These are phyloP conservation scores for Mus spicilegus DNA, from an alignment of 2,113 vertebrate genomes.

Conservation along the genomic window DNA sequence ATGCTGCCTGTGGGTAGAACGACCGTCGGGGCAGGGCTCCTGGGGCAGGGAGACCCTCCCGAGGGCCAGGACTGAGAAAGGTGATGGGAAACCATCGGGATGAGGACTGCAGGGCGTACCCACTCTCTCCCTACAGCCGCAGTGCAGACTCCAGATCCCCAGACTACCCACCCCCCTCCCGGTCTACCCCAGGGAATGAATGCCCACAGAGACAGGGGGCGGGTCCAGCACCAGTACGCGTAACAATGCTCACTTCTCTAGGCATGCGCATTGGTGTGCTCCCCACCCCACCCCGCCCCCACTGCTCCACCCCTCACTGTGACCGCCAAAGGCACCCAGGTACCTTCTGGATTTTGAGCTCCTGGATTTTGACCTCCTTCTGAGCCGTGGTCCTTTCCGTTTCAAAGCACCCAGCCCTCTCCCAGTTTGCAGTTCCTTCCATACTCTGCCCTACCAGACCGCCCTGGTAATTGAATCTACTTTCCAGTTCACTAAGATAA, in stretches of 20 bases:
- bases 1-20: neutral
- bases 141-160: neutral
- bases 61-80: neutral
- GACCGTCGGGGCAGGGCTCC: neutral
- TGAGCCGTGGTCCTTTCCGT: fast-evolving
- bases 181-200: neutral
- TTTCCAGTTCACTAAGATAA: neutral
- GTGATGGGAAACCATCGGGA: neutral
- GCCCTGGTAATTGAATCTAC: neutral
- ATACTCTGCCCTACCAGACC: neutral
- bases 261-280: slow-evolving; percentile 4
- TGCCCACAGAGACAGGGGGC: neutral
- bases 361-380: neutral
- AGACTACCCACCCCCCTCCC: too few species aligned
- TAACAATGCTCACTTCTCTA: slow-evolving; percentile 51
- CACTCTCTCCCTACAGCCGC: neutral
- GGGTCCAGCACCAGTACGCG: neutral
- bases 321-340: neutral
- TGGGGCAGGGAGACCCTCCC: neutral
- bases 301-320: neutral
- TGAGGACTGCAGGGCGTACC: neutral
- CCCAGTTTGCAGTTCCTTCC: too few species aligned
- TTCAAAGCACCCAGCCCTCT: neutral
- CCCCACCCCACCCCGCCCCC: neutral
- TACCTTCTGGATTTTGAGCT: neutral